Base-by-base conservation (phyloP, 2,797 vertebrate genomes). In the Pogonophryne albipinna region DNA sequence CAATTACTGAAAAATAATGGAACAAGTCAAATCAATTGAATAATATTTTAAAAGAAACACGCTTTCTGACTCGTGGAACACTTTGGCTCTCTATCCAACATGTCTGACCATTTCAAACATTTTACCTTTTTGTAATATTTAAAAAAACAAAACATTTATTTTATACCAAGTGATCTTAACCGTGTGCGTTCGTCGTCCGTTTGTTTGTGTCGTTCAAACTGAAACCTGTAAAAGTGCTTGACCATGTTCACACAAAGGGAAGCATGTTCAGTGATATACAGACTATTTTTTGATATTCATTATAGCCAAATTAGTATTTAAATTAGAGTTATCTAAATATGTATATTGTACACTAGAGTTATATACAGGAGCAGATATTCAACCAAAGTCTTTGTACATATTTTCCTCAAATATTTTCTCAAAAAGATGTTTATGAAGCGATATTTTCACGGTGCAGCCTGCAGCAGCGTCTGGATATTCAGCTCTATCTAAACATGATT, bases 271-370 rank as follows among this genome's bases (percentile, higher is more conserved):
- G 60, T 58, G 45, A 75, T 69, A 79, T 65, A 76, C 77, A 75
- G 2, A 78, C 50, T 86, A 74, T 86, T 88, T 91, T 89, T 85
- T 74, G 49, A 81, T 76, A 85, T 88, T 84, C 69, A 62, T 73
- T 82, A 75, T 91, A 91, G 87, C 73, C 76, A 71, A 52, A 83
- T 78, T 86, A 89, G 86, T 94, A 93, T 93, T 94, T 93, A 93
- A 94, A 90, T 81, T 61, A 90, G 84, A 82, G 78, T 70, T 66
- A 80, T 88, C 61, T 83, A 82, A 86, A 86, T 78, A 87, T 93
- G 84, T 92, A 78, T 92, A 89, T 93, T 92, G 83, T 91, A 90
- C 82, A 89, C 80, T 73, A 85, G 80, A 86, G 58, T 52, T 78
- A 63, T 85, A 62, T 84, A 78, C 79, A 79, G 72, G 66, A 85